These are phyloP conservation scores for Gracilinanus agilis DNA, from an alignment of 2,113 vertebrate species.

Conservation along the genomic window DNA sequence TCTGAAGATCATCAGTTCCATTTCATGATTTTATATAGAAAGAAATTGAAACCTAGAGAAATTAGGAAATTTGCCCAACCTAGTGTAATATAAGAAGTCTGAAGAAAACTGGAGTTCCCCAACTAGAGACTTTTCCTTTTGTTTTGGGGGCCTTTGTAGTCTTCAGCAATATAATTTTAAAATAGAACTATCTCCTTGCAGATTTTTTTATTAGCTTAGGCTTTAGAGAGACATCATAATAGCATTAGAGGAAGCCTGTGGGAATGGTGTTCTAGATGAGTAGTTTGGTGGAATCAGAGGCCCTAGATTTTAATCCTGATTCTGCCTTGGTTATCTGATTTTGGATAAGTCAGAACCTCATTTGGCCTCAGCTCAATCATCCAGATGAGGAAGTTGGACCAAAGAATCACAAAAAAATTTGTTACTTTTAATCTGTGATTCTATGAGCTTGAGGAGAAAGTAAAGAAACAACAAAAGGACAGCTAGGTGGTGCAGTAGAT, in stretches of 20 bases:
- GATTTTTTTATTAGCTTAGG: neutral
- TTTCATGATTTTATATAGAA: neutral
- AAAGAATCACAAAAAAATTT: neutral
- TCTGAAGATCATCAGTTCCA: neutral
- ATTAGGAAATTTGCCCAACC: neutral
- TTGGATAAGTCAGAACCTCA: neutral
- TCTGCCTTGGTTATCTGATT: neutral
- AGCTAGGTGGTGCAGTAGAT: too few relatives aligned
- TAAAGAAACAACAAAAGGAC: neutral
- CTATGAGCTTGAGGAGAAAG: neutral
- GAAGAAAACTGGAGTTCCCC: neutral
- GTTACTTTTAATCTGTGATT: neutral
- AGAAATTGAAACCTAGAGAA: neutral
- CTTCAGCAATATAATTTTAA: neutral
- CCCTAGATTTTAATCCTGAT: neutral
- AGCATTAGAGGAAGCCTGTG: neutral
- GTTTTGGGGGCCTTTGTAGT: neutral
- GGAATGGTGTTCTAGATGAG: neutral
- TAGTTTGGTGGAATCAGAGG: neutral
- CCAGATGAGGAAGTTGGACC: neutral
- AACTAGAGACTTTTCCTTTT: neutral
- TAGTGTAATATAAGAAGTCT: neutral
- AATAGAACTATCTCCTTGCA: neutral
- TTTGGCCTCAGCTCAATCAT: neutral
- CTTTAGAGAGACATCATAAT: neutral